Conservation (phyloP, 1,140 invertebrate species). For the Pseudoatta argentina region DNA sequence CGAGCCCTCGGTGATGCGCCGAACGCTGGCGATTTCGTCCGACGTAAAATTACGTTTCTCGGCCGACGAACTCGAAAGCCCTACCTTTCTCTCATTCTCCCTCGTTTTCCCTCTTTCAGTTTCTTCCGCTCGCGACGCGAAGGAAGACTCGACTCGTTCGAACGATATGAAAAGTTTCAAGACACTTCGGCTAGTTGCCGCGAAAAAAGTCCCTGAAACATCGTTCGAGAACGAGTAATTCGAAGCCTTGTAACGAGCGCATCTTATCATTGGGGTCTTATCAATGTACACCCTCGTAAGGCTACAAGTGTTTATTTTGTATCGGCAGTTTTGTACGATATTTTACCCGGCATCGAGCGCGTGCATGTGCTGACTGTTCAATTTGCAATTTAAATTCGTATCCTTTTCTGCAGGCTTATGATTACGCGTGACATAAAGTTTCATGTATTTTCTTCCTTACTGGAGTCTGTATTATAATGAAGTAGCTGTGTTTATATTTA, state of each 20-base stretch:
- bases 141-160: constrained; percentile 17
- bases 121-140: not conserved
- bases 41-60: constrained; percentile 63
- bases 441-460: constrained; percentile 6
- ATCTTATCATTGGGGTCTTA: constrained; percentile 36
- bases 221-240: constrained; percentile 41
- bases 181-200: constrained; percentile 15
- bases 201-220: constrained; percentile 8
- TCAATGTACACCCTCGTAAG: not conserved
- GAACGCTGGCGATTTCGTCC: constrained; percentile 65
- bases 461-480: not conserved
- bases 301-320: constrained; percentile 21
- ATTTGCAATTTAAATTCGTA: constrained; percentile 29
- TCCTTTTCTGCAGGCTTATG: not conserved
- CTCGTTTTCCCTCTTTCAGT: too few species aligned
- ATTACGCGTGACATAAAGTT: not conserved
- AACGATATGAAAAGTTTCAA: constrained; percentile 32
- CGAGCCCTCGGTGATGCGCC: constrained; percentile 66
- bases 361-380: not conserved
- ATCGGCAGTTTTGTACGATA: not conserved
- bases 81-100: not conserved
- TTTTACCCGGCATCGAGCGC: not conserved
- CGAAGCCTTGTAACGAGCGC: not conserved
- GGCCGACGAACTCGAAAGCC: constrained; percentile 60
- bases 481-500: not conserved